phyloP scores from a whole-genome alignment of 2,888 invertebrate genomes.

The Calliphora vomitoria region DNA sequence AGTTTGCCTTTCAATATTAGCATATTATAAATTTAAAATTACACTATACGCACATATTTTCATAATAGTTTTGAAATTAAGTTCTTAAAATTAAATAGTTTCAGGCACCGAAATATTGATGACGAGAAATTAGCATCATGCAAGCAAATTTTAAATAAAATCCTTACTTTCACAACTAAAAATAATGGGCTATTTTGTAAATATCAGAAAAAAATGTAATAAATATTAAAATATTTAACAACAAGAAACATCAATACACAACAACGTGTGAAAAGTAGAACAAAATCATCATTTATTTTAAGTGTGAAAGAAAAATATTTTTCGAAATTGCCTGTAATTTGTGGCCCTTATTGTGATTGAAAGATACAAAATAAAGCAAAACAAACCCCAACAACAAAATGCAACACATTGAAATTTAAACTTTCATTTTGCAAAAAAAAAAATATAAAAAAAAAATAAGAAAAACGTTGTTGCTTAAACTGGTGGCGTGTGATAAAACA shows the following conservation, averaged over 20 bases:
- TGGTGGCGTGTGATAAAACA: slow-evolving; percentile 48
- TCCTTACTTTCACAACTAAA: slow-evolving; percentile 19
- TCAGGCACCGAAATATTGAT: too few relatives aligned
- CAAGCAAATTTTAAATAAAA: not conserved
- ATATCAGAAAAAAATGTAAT: slow-evolving; percentile 11
- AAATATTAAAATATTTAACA: slow-evolving; percentile 38
- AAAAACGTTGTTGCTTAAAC: not conserved
- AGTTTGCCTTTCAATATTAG: too few relatives aligned
- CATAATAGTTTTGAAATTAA: too few relatives aligned
- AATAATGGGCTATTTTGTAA: not conserved
- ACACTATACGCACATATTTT: too few relatives aligned
- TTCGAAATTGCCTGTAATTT: slow-evolving; percentile 45
- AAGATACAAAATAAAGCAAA: not conserved
- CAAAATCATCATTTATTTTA: slow-evolving; percentile 61
- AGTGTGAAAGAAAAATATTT: slow-evolving; percentile 41
- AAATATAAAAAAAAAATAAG: not conserved
- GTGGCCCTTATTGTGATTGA: slow-evolving; percentile 25
- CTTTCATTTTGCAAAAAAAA: slow-evolving; percentile 32
- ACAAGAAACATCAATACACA: not conserved
- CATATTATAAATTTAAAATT: too few relatives aligned
- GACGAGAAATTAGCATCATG: not conserved
- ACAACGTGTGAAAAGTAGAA: slow-evolving; percentile 50
- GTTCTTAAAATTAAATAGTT: too few relatives aligned
- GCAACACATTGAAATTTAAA: slow-evolving; percentile 26
- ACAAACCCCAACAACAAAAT: not conserved